Evolutionary conservation across 2,797 vertebrate genomes (phyloP).

Genomic region (Chrosomus eos): DNA sequence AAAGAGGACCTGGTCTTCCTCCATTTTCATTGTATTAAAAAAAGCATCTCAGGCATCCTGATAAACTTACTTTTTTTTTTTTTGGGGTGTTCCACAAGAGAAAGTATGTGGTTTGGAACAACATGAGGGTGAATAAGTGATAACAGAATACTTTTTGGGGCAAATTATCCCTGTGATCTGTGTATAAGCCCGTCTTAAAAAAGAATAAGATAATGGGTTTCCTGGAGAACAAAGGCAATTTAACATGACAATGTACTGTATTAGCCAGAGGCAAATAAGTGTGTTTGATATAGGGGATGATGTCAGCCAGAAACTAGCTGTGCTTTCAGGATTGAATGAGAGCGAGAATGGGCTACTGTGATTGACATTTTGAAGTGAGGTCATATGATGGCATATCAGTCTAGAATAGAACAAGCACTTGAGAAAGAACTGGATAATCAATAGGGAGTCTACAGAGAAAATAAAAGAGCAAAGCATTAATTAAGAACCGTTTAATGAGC

Average conservation of each 20-base stretch:
- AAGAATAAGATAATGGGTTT: slow-evolving; percentile 28
- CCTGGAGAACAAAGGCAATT: slow-evolving; percentile 33
- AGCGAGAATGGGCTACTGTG: not conserved
- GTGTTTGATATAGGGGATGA: slow-evolving; percentile 36
- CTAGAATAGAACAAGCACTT: slow-evolving; percentile 28
- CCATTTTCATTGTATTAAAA: not conserved
- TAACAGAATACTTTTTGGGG: not conserved
- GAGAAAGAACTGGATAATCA: slow-evolving; percentile 20
- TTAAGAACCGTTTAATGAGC: slow-evolving; percentile 9
- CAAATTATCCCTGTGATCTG: not conserved
- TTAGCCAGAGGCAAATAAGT: slow-evolving; percentile 13
- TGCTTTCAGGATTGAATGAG: slow-evolving; percentile 16
- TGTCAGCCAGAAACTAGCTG: slow-evolving; percentile 43
- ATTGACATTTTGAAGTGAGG: slow-evolving; percentile 16
- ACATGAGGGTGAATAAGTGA: not conserved
- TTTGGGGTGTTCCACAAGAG: not conserved
- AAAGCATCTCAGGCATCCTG: not conserved
- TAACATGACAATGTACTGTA: slow-evolving; percentile 24
- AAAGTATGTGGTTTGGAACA: slow-evolving; percentile 3
- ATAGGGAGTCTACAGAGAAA: slow-evolving; percentile 9
- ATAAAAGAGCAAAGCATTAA: slow-evolving; percentile 8
- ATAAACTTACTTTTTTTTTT: not conserved
- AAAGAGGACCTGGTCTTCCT: too few relatives aligned
- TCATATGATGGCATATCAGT: slow-evolving; percentile 7
- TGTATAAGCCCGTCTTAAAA: not conserved